Evolutionary conservation across 2,797 vertebrate genomes (phyloP).

Genomic region (Tenualosa ilisha): DNA sequence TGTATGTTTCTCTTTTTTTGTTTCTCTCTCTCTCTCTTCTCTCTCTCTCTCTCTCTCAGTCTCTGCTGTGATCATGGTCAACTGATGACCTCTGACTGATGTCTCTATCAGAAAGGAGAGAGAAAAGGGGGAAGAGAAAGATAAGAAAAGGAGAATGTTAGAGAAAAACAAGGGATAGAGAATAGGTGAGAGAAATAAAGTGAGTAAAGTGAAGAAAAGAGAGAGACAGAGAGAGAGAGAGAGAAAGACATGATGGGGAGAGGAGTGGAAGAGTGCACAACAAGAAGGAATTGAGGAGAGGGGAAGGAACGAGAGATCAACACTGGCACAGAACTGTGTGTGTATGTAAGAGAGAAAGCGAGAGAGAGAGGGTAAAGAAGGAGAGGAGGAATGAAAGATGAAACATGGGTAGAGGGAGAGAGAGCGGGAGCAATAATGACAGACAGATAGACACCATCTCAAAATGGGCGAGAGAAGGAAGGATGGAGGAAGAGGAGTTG

Average conservation of each 20-base stretch:
- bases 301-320: no score
- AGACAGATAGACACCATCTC: background rate
- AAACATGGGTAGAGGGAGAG: constrained; percentile 37
- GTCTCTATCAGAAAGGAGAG: background rate
- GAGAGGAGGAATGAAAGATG: background rate
- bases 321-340: no score
- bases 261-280: background rate
- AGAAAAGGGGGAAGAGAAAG: background rate
- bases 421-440: background rate
- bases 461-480: constrained; percentile 38
- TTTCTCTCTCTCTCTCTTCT: no score
- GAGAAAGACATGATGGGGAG: background rate
- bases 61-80: background rate
- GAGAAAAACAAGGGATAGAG: constrained; percentile 52
- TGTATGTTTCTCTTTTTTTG: no score
- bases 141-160: no score
- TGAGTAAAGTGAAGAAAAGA: background rate
- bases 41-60: no score
- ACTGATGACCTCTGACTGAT: background rate
- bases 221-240: background rate
- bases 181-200: constrained; percentile 53
- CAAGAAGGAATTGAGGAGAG: no score
- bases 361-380: background rate
- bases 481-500: background rate
- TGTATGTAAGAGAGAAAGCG: no score